Conservation (phyloP, 1,140 invertebrate genomes). For the Drosophila pseudoananassae region DNA sequence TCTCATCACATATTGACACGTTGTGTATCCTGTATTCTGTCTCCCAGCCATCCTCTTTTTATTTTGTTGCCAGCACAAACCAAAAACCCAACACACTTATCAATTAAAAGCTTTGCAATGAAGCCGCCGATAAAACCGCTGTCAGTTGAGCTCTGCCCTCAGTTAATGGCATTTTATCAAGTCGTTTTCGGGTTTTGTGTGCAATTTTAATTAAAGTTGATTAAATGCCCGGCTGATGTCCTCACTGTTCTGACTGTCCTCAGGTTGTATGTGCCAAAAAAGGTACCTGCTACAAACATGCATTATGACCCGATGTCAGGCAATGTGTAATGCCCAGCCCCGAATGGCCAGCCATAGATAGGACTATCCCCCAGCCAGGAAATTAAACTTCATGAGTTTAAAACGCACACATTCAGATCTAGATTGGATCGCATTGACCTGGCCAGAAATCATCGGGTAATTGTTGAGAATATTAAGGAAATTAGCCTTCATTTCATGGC, state of each 20-base stretch:
- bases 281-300: slow-evolving; percentile 11
- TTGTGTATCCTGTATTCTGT: background rate
- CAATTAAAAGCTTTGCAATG: slow-evolving; percentile 58
- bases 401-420: slow-evolving; percentile 10
- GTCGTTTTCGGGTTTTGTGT: slow-evolving; percentile 62
- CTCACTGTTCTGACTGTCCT: background rate
- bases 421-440: slow-evolving; percentile 7
- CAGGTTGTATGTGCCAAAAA: background rate
- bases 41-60: background rate
- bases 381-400: slow-evolving; percentile 69
- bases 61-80: background rate
- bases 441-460: slow-evolving; percentile 37
- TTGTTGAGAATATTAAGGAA: slow-evolving; percentile 66
- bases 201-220: slow-evolving; percentile 64
- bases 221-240: slow-evolving; percentile 25
- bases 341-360: background rate
- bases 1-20: slow-evolving; percentile 3
- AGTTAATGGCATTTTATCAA: slow-evolving; percentile 65
- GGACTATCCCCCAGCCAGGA: slow-evolving; percentile 29
- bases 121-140: slow-evolving; percentile 42
- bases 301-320: slow-evolving; percentile 47
- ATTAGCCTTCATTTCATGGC: slow-evolving; percentile 38
- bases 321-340: background rate
- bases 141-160: slow-evolving; percentile 23
- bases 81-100: slow-evolving; percentile 24